Base-by-base conservation (phyloP, 2,113 vertebrate species). In the Petrocephalus microphthalmus region DNA sequence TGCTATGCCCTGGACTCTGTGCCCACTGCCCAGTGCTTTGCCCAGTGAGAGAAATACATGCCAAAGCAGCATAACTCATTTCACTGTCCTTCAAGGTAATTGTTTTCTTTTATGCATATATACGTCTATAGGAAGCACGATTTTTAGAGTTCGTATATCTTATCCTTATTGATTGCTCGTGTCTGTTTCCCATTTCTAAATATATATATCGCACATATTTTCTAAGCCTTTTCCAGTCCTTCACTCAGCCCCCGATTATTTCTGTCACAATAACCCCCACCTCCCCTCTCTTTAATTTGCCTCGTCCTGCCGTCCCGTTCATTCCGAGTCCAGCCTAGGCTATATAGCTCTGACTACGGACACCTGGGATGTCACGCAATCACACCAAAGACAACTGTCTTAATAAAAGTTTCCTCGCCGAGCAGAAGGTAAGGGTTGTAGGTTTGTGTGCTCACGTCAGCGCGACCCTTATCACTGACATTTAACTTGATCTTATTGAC, bases 321-420 rank as follows among this genome's bases (percentile, higher is more conserved):
- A 84, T 71, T 89, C 45, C 67, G 74, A 87, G 51, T 25, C 1
- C 2, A 42, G 83, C 87, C 37, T 42, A 42, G 42, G 42, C 42
- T 87, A 87, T 54, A 52, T 86, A 67, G 88, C 56, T n/a, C 89
- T 57, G 51, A 47, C 88, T 85, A 86, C 78, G 89, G 90, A 87
- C 90, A 90, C 90, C 86, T 93, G 93, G 91, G 92, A 95, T 95
- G 95, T 93, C 93, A 93, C 91, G 91, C 90, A 95, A 93, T 89
- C 90, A 93, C 91, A 91, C 85, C 7, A 94, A 93, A 92, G 92
- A 94, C 88, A 92, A 94, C 92, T 93, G 93, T 90, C 93, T 87
- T 88, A 92, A 92, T 87, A 94, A 94, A 90, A 91, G 90, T 67
- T 93, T 93, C 33, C 93, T 96, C 71, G 84, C 71, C 90, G 93